Evolutionary conservation across 2,888 invertebrate species (phyloP).

Genomic region (Drosophila longiperda): DNA sequence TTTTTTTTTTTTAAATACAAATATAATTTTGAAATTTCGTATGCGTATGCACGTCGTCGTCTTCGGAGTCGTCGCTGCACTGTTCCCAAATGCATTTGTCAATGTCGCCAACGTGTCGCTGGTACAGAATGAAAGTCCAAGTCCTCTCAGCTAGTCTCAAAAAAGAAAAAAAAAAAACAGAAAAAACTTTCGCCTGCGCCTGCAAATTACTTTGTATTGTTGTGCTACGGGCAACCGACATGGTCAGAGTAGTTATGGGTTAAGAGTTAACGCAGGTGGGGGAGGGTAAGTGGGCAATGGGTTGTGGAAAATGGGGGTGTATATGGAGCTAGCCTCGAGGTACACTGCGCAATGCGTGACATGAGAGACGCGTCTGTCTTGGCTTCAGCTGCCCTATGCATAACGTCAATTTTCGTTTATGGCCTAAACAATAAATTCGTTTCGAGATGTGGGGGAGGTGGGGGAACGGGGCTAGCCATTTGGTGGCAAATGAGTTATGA

Average conservation of each 20-base stretch:
- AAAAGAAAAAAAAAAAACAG: slow-evolving; percentile 25
- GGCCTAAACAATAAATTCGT: slow-evolving; percentile 73
- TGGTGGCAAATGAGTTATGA: slow-evolving; percentile 74
- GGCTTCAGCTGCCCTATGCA: slow-evolving; percentile 19
- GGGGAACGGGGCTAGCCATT: slow-evolving; percentile 57
- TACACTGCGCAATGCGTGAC: slow-evolving; percentile 68
- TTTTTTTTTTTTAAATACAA: slow-evolving; percentile 11
- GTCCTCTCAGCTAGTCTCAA: slow-evolving; percentile 31
- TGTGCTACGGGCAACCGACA: slow-evolving; percentile 57
- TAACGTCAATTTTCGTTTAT: slow-evolving; percentile 51
- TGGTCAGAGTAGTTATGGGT: slow-evolving; percentile 17
- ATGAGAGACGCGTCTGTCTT: slow-evolving; percentile 40
- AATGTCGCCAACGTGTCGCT: slow-evolving; percentile 65
- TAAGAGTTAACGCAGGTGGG: slow-evolving; percentile 12
- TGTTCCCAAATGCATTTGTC: slow-evolving; percentile 75
- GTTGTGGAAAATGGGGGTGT: slow-evolving; percentile 8
- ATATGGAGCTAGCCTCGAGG: slow-evolving; percentile 25
- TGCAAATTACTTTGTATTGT: slow-evolving; percentile 65
- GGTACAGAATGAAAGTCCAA: slow-evolving; percentile 64
- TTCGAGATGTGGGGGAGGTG: slow-evolving; percentile 54
- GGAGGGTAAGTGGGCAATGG: slow-evolving; percentile 15
- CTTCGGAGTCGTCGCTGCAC: slow-evolving; percentile 49
- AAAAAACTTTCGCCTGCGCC: slow-evolving; percentile 71
- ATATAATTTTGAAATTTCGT: slow-evolving; percentile 44
- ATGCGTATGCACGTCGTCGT: slow-evolving; percentile 68